Evolutionary conservation across 2,797 vertebrate genomes (phyloP).

Genomic region (Danionella dracula): DNA sequence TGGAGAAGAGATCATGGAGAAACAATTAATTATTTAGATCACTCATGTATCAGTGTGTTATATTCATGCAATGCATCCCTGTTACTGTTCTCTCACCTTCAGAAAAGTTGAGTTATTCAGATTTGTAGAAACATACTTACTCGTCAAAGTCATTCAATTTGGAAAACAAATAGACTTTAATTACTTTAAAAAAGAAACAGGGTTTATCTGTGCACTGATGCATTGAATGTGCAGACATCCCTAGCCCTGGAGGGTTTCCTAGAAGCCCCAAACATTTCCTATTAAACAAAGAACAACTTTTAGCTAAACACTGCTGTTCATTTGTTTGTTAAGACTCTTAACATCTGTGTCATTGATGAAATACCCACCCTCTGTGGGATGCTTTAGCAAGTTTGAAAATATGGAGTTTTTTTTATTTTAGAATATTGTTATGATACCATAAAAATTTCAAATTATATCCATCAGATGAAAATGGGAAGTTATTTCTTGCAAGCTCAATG

Average conservation of each 20-base stretch:
- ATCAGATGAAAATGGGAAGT: too few species aligned
- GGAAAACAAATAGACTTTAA: slow-evolving; percentile 44
- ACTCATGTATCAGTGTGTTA: too few species aligned
- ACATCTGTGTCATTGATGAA: slow-evolving; percentile 43
- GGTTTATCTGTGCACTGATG: slow-evolving; percentile 48
- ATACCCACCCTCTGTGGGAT: too few species aligned
- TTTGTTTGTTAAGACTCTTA: background rate
- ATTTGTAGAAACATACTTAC: too few species aligned
- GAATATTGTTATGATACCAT: background rate
- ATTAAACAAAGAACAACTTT: background rate
- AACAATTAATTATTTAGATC: too few species aligned
- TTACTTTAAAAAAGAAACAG: slow-evolving; percentile 26
- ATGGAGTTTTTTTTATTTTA: slow-evolving; percentile 19
- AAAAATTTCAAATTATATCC: slow-evolving; percentile 1
- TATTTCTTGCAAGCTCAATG: background rate
- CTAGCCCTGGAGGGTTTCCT: slow-evolving; percentile 9
- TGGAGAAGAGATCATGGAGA: too few species aligned
- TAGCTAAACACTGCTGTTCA: background rate
- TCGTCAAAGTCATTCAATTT: slow-evolving; percentile 57
- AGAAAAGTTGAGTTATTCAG: too few species aligned
- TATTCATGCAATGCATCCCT: too few species aligned
- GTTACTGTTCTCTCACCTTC: too few species aligned
- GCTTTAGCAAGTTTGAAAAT: too few species aligned
- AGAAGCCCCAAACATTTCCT: background rate
- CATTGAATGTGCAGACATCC: background rate